phyloP scores from a whole-genome alignment of 2,888 invertebrate species.

The Morpho achilles region DNA sequence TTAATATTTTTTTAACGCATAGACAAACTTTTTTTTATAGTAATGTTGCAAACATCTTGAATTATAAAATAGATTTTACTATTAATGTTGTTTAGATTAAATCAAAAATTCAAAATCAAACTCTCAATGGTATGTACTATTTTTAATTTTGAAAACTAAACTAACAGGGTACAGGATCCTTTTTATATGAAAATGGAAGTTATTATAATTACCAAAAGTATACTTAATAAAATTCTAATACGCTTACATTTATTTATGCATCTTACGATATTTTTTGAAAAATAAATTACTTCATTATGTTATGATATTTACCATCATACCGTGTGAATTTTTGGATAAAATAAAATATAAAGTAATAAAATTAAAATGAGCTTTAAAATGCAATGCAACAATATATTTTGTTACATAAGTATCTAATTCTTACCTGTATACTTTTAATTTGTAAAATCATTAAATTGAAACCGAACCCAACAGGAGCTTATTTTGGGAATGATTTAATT shows the following conservation, averaged over 20 bases:
- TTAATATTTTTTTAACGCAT: not conserved
- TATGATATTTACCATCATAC: not conserved
- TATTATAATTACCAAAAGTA: constrained; percentile 15
- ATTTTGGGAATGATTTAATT: constrained; percentile 6
- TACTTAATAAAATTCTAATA: constrained; percentile 49
- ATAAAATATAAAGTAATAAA: no score
- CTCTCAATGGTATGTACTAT: not conserved
- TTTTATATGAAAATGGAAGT: constrained; percentile 11
- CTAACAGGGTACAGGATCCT: constrained; percentile 25
- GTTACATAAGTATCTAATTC: not conserved
- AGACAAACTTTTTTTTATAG: not conserved
- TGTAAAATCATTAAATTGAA: constrained; percentile 3
- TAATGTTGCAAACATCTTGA: no score
- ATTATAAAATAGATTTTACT: not conserved
- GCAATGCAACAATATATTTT: not conserved
- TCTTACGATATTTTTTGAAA: constrained; percentile 52
- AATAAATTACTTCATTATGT: constrained; percentile 11
- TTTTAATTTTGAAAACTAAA: constrained; percentile 15
- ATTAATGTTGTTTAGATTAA: not conserved
- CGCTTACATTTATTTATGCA: constrained; percentile 36
- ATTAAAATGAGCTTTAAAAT: not conserved
- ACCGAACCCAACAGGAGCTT: constrained; percentile 9
- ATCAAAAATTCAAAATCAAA: not conserved
- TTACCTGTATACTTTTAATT: not conserved
- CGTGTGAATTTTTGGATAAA: no score